Base-by-base conservation (phyloP, 2,797 vertebrate species). In the Molossus alvarezi region DNA sequence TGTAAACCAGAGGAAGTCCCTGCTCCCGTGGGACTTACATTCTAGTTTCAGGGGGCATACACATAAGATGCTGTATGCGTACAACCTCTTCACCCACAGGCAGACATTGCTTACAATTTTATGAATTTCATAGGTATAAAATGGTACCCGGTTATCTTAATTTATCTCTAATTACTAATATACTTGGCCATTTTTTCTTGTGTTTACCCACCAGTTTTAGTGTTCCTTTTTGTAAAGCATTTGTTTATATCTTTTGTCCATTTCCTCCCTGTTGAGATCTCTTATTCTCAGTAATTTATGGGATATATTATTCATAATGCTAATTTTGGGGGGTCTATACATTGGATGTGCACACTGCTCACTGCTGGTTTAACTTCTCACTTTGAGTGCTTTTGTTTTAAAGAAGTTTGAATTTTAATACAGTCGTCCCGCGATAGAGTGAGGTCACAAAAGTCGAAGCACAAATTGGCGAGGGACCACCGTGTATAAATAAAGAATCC, bases 361-460 rank as follows among this genome's bases (percentile, higher is more conserved):
- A 53, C 9, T 71, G 13, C 41, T 93, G 48, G 23, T 33, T 88
- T 83, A 8, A 88, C 9, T 41, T 80, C 27, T 81, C 53, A 72
- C 7, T 81, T 67, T 79, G 29, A 45, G 33, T 25, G 62, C 83
- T 90, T 88, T 79, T 60, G 14, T 77, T 84, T 29, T 9, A 58
- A 79, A 60, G 27, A 96, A 51, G 37, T 88, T 94, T 71, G 62
- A 18, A 41, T 76, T 76, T 96, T 79, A 88, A 33, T 33, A 33
- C 33, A 33, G 33, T 33, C 33, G 33, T 33, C 33, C 33, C 33
- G 33, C 3, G 33, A 33, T 33, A 33, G 33, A 33, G 33, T 33
- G 33, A 33, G 33, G 33, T 33, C 33, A 3, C 33, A 33, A 33
- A 33, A 33, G 33, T 33, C 33, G 33, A 33, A 33, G 33, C 33